Evolutionary conservation across 2,113 vertebrate species (phyloP).

Genomic region (human): GRCh38 chr7:17973001-17973500

Average conservation of each 20-base stretch:
- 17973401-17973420: constrained; percentile 43
- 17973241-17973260: constrained; percentile 54
- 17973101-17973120: background rate
- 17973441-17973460: constrained; percentile 27
- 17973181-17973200: constrained; percentile 56
- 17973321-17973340: background rate
- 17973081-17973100: background rate
- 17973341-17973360: background rate
- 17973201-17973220: constrained; percentile 60
- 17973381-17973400: constrained; percentile 13
- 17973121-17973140: background rate
- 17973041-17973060: background rate
- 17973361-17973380: background rate
- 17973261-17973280: constrained; percentile 58
- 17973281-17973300: constrained; percentile 39
- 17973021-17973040: background rate
- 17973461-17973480: constrained; percentile 32
- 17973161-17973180: constrained; percentile 11
- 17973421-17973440: constrained; percentile 41
- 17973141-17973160: constrained; percentile 29
- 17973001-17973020: background rate
- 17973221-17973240: constrained; percentile 65
- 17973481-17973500: background rate
- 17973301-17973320: background rate
- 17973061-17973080: background rate